Evolutionary conservation across 2,888 invertebrate genomes (phyloP), one percentile per base, ranked within the genome.

Genomic region (Trichopria drosophilae): DNA sequence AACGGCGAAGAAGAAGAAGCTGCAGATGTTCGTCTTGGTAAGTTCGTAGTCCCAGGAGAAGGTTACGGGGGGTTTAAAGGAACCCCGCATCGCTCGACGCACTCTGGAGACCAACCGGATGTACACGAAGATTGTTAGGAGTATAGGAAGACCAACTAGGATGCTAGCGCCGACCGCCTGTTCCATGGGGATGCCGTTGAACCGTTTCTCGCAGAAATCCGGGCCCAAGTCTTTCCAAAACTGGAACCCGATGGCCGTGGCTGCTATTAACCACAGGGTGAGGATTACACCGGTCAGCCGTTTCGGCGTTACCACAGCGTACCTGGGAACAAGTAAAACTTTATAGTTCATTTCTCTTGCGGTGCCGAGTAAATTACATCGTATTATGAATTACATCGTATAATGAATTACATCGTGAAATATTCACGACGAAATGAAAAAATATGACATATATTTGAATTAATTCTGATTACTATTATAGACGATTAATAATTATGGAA

Each of bases 161-260:
- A 84, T 57, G 5, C 81, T 73, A 1, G 80, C 80, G 0, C 85
- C 81, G 1, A 79, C 65, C 29, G 44, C 57, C 55, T 86, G 82
- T 59, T 83, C 85, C 44, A 78, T 75, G 13, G 78, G 76, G 56
- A 84, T 77, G 1, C 84, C 83, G 35, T 65, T 68, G 58, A 81
- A 79, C 23, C 72, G 71, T 3, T 84, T 77, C 6, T 78, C 77
- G 68, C 88, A 88, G 64, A 87, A 86, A 62, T 87, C 86, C 47
- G 86, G 86, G 18, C 86, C 86, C 1, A 83, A 69, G 9, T 80
- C 78, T 19, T 81, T 68, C 29, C 79, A 78, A 37, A 84, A 84
- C 58, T 89, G 88, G 1, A 83, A 64, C 1, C 79, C 81, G 0
- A 85, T 83, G 4, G 81, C 76, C 2, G 76, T 61, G 1, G 80